Percentiles rank a stretch among this genome's conserved stretches.
phyloP scores from a whole-genome alignment of 2,888 invertebrate species.

The Lumbricus terrestris region DNA sequence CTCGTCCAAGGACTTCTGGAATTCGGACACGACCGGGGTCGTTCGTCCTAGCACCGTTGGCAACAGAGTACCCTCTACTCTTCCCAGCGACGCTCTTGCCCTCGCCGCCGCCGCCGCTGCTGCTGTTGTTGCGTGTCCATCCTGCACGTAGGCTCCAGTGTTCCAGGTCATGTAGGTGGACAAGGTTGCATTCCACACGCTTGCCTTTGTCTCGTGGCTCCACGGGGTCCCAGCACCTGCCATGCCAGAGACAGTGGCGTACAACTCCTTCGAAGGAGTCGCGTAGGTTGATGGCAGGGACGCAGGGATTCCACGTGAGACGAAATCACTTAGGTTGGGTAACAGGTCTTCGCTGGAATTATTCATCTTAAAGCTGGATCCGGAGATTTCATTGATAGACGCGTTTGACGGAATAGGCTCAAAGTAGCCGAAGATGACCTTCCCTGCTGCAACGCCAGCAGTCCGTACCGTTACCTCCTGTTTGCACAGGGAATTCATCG shows the following conservation, averaged over 20 bases:
- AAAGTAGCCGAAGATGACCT: background rate
- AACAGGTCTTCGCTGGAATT: background rate
- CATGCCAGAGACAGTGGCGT: no score
- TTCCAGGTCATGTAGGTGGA: background rate
- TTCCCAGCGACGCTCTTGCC: background rate
- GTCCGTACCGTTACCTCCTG: background rate
- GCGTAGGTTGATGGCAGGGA: background rate
- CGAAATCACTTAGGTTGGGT: background rate
- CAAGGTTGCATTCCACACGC: background rate
- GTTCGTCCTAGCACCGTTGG: background rate
- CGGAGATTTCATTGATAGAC: background rate
- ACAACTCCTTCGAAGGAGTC: background rate
- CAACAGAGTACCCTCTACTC: background rate
- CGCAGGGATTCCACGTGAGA: background rate
- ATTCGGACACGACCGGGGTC: background rate
- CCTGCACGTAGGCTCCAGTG: background rate
- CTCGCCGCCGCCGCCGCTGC: background rate
- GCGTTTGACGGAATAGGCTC: background rate
- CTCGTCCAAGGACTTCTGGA: background rate
- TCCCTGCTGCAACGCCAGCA: background rate
- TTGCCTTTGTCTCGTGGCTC: background rate
- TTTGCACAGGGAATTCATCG: background rate
- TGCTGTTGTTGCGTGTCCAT: background rate
- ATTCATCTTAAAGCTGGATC: background rate
- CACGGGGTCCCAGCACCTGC: background rate